Percentiles rank a stretch among this genome's conserved stretches.
These are phyloP conservation scores for Sarcophaga peregrina DNA, from an alignment of 1,140 invertebrate genomes.

Conservation along the genomic window DNA sequence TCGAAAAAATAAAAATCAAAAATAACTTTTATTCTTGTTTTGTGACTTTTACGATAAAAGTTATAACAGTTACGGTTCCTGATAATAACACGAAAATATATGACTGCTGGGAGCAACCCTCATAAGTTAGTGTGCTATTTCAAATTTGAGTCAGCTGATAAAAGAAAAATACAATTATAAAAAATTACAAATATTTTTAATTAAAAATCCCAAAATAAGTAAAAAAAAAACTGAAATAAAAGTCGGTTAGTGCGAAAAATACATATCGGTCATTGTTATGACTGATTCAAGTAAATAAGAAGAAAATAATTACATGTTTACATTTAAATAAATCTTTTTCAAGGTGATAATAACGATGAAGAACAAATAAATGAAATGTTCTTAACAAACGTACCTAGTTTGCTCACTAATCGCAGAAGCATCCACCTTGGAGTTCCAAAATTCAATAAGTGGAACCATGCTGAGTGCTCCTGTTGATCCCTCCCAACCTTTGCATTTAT, in stretches of 20 bases:
- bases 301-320: background rate
- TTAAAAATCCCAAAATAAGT: background rate
- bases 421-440: background rate
- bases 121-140: no score
- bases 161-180: background rate
- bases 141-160: no score
- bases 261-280: background rate
- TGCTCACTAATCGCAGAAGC: background rate
- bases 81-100: no score
- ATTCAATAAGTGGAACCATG: background rate
- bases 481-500: background rate
- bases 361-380: conserved; percentile 26
- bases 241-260: background rate
- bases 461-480: background rate
- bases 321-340: background rate
- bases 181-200: background rate
- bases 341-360: conserved; percentile 23
- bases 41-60: no score
- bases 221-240: background rate
- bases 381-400: background rate
- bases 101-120: no score
- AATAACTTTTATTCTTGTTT: no score
- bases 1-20: no score
- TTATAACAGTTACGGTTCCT: no score
- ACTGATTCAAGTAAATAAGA: conserved; percentile 16